phyloP scores from a whole-genome alignment of 2,888 invertebrate genomes.

The Brachyptera risi region DNA sequence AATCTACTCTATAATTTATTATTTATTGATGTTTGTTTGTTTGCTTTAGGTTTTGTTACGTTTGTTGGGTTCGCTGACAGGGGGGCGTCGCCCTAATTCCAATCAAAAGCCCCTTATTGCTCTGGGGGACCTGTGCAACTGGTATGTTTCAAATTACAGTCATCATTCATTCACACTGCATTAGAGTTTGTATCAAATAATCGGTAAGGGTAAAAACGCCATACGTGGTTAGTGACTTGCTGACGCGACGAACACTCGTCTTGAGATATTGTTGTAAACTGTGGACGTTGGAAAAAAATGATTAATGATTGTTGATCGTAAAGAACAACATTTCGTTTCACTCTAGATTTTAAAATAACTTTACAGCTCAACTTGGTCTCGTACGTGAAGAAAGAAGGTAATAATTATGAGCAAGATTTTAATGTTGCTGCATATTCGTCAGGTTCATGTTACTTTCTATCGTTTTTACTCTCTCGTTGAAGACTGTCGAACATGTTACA shows the following conservation, averaged over 20 bases:
- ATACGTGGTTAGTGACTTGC: conserved; percentile 1
- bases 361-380: no score
- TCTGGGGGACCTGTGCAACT: background rate
- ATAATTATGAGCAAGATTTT: no score
- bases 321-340: conserved; percentile 14
- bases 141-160: conserved; percentile 11
- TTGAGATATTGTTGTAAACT: no score
- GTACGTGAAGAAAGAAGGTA: no score
- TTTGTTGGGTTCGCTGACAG: conserved; percentile 7
- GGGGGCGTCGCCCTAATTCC: conserved; percentile 5
- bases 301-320: conserved; percentile 5
- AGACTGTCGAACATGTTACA: no score
- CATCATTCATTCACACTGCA: conserved; percentile 22
- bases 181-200: conserved; percentile 4
- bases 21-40: conserved; percentile 13
- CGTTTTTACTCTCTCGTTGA: no score
- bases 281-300: conserved; percentile 17
- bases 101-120: no score
- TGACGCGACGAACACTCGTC: conserved; percentile 7
- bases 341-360: conserved; percentile 21
- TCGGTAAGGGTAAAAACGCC: background rate
- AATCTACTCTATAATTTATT: background rate
- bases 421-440: no score
- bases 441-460: no score
- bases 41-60: conserved; percentile 1